A percentile compares a stretch with the other conserved stretches of the same genome.
These are phyloP conservation scores for Menura novaehollandiae DNA, from an alignment of 2,113 vertebrate genomes.

Conservation along the genomic window DNA sequence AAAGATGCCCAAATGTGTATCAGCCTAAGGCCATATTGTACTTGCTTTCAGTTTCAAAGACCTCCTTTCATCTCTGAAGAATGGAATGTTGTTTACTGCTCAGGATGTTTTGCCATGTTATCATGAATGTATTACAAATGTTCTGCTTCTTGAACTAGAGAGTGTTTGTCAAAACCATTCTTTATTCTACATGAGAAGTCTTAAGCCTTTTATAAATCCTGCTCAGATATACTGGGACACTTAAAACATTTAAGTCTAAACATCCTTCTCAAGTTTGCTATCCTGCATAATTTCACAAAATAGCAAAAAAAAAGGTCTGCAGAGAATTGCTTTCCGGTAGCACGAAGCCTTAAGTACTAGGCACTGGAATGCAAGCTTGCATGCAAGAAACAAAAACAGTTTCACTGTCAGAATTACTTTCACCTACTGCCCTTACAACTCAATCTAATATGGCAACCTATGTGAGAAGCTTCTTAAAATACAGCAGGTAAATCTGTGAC, in stretches of 20 bases:
- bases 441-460: background rate
- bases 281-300: background rate
- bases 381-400: background rate
- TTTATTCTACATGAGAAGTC: slow-evolving; percentile 31
- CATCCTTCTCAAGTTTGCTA: background rate
- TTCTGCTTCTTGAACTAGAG: slow-evolving; percentile 53
- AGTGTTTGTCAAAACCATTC: slow-evolving; percentile 11
- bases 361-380: background rate
- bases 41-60: slow-evolving; percentile 61
- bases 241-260: background rate
- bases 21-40: slow-evolving; percentile 45
- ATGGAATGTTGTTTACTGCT: slow-evolving; percentile 67
- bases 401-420: background rate
- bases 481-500: background rate
- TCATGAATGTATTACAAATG: slow-evolving; percentile 40
- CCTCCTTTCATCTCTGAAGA: slow-evolving; percentile 64
- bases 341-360: background rate
- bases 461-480: background rate
- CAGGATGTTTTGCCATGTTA: slow-evolving; percentile 60
- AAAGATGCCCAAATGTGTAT: slow-evolving; percentile 49
- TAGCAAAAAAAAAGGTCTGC: background rate
- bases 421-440: background rate
- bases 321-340: background rate
- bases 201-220: slow-evolving; percentile 35
- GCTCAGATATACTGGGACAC: background rate